Conservation (phyloP, 1,140 invertebrate species). For the Spodoptera litura region DNA sequence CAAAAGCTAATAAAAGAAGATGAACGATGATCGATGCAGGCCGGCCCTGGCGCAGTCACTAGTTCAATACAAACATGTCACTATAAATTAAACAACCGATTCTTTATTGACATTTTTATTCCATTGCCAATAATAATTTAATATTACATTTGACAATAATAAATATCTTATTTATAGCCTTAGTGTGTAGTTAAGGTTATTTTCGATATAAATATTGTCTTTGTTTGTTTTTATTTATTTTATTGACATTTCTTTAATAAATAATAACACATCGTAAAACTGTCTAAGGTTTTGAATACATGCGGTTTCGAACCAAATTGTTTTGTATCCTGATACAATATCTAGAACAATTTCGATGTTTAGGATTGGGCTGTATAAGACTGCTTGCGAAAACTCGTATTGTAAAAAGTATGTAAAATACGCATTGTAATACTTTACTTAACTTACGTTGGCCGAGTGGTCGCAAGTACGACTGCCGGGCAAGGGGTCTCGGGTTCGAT, state of each 20-base stretch:
- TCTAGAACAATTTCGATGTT: too few species aligned
- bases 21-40: slow-evolving; percentile 41
- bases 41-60: slow-evolving; percentile 24
- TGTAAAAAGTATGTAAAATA: too few species aligned
- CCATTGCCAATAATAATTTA: slow-evolving; percentile 44
- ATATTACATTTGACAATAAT: slow-evolving; percentile 14
- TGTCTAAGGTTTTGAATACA: neutral
- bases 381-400: too few species aligned
- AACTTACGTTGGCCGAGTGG: too few species aligned
- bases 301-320: too few species aligned
- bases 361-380: too few species aligned
- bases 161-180: slow-evolving; percentile 39
- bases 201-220: slow-evolving; percentile 21
- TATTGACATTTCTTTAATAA: neutral
- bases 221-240: neutral
- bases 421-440: too few species aligned
- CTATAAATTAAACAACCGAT: slow-evolving; percentile 46
- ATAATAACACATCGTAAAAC: slow-evolving; percentile 4
- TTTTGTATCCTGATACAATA: too few species aligned
- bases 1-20: slow-evolving; percentile 38
- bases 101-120: slow-evolving; percentile 47
- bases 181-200: slow-evolving; percentile 32
- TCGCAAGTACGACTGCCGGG: too few species aligned
- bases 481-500: too few species aligned
- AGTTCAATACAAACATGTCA: slow-evolving; percentile 46